Base-by-base conservation (phyloP, 2,888 invertebrate species). In the Petrolisthes manimaculis region DNA sequence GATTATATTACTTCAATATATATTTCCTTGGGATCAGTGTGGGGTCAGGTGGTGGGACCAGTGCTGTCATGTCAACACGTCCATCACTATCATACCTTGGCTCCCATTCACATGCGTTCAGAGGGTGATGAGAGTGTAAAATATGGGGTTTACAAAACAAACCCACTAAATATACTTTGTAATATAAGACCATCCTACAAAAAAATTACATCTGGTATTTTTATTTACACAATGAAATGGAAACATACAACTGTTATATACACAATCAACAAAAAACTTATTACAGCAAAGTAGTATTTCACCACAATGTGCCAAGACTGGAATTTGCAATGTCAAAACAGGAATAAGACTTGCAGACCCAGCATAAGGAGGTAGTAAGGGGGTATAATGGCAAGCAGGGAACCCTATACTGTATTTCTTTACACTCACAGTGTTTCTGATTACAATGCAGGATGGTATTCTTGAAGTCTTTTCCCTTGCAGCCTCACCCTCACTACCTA, bases 191-290 rank as follows among this genome's bases (percentile, higher is more conserved):
- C 83, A 83, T 83, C 83, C 83, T 67, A 83, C 55, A 75, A 83
- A 83, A 37, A 83, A 83, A 83, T 61, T 56, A 83, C 67, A 75
- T 83, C 75, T 75, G 74, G 83, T 83, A 75, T 74, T 83, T 37
- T 69, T 85, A 85, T 81, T 55, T 75, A 83, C 83, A 83, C 51
- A 86, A 86, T 71, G 74, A 83, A 83, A 83, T 83, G 75, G 83
- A 83, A 83, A 83, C 83, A 83, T 83, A 78, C 78, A 86, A 81
- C 86, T 83, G 83, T 74, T 86, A 86, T 86, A 54, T 86, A 86
- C 86, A 86, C 37, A 61, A 84, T 56, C 51, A 86, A 81, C 80
- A 86, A 86, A 81, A 84, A 74, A 61, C 21, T 75, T 53, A 78
- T 61, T 86, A 78, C 78, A 85, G 79, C 79, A n/a, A 85, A 71